Evolutionary conservation across 2,113 vertebrate genomes (phyloP).

Genomic region (Pachyramphus minor): DNA sequence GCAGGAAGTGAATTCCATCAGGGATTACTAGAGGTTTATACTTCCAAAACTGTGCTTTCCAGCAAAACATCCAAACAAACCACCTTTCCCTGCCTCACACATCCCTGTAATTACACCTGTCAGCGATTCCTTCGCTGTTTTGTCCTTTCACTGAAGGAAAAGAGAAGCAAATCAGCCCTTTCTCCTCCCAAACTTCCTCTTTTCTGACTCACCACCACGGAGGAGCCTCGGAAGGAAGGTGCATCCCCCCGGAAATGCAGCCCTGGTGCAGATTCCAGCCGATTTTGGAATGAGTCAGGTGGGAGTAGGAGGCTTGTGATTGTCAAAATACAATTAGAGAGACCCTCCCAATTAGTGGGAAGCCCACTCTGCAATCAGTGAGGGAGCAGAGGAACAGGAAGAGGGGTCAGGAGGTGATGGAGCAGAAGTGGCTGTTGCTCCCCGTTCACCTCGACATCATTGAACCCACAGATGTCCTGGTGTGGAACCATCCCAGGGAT

Average conservation of each 20-base stretch:
- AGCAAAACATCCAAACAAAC: conserved; percentile 3
- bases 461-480: background rate
- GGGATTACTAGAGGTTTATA: background rate
- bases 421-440: background rate
- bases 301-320: background rate
- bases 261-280: fast-evolving
- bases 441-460: background rate
- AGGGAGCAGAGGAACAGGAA: background rate
- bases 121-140: background rate
- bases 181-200: background rate
- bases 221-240: background rate
- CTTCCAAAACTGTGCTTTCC: background rate
- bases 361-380: background rate
- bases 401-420: background rate
- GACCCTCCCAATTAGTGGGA: background rate
- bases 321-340: background rate
- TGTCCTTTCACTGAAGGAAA: background rate
- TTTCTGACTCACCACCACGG: background rate
- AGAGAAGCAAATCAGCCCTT: background rate
- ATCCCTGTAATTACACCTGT: background rate
- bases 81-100: background rate
- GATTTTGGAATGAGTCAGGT: background rate
- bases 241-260: background rate
- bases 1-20: background rate
- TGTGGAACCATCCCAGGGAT: background rate